Evolutionary conservation across 30 jellyfish, hydroid and myxozoan genomes (phyloP).

Genomic region (Sanderia malayensis): DNA sequence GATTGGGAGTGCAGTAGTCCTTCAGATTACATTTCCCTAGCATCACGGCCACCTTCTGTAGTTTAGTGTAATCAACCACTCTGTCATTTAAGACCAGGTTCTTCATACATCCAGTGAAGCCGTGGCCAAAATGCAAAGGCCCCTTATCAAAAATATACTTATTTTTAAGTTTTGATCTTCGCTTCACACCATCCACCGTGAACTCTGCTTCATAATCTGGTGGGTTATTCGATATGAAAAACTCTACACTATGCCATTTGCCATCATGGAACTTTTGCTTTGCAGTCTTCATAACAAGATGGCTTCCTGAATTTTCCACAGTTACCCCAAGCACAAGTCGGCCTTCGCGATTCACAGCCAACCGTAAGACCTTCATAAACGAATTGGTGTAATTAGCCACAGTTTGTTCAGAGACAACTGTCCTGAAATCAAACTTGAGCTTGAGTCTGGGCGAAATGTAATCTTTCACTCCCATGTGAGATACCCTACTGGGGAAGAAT

Average conservation of each 20-base stretch:
- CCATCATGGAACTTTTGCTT: constrained; percentile 86
- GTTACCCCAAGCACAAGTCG: constrained; percentile 59
- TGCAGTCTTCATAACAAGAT: constrained; percentile 73
- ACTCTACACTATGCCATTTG: constrained; percentile 89
- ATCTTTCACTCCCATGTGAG: constrained; percentile 67
- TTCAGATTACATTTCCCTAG: constrained; percentile 75
- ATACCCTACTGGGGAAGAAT: constrained; percentile 86
- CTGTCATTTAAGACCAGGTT: constrained; percentile 75
- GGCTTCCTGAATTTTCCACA: constrained; percentile 68
- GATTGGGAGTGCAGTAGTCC: constrained; percentile 98
- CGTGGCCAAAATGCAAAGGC: constrained; percentile 83
- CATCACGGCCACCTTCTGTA: constrained; percentile 60
- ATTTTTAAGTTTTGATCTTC: constrained; percentile 66
- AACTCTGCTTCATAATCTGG: constrained; percentile 82
- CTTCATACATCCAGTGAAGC: constrained; percentile 99
- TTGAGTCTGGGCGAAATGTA: constrained; percentile 46
- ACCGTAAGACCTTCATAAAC: constrained; percentile 55
- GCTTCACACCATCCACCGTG: constrained; percentile 87
- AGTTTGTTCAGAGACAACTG: constrained; percentile 74
- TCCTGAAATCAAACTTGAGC: constrained; percentile 77
- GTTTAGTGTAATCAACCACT: constrained; percentile 45
- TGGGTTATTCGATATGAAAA: constrained; percentile 57
- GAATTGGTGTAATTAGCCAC: constrained; percentile 76
- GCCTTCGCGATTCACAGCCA: constrained; percentile 79
- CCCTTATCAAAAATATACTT: constrained; percentile 84